Percentiles rank a stretch among this genome's conserved stretches.
These are phyloP conservation scores for Crocuta crocuta DNA, from an alignment of 2,113 vertebrate genomes.

Conservation along the genomic window DNA sequence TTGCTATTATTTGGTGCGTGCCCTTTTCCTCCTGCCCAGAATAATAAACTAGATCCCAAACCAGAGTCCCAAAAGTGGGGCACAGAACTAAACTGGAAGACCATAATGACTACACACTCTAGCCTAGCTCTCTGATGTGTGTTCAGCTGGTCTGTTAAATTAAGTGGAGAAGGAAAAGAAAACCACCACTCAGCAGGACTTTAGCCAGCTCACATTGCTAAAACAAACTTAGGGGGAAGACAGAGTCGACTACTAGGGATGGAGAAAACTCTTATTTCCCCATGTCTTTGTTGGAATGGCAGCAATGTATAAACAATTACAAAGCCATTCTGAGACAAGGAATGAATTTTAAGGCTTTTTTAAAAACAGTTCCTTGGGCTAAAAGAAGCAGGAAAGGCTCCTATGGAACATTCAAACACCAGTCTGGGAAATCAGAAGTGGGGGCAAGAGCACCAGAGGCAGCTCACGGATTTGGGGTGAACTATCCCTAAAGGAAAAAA, in stretches of 20 bases:
- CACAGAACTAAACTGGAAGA: conserved; percentile 57
- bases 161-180: conserved; percentile 78
- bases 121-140: conserved; percentile 72
- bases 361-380: background rate
- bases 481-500: conserved; percentile 1
- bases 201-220: conserved; percentile 70
- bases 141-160: conserved; percentile 77
- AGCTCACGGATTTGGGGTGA: background rate
- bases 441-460: background rate
- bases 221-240: conserved; percentile 66
- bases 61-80: conserved; percentile 59
- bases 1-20: conserved; percentile 60
- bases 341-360: conserved; percentile 2
- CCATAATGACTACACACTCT: conserved; percentile 62
- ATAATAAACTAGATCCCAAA: conserved; percentile 74
- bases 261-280: conserved; percentile 47
- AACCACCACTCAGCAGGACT: conserved; percentile 72
- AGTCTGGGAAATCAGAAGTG: conserved; percentile 3
- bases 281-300: conserved; percentile 49
- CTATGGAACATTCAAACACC: background rate
- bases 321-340: conserved; percentile 44
- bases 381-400: conserved; percentile 9
- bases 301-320: conserved; percentile 57
- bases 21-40: conserved; percentile 65
- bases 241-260: background rate